A percentile compares a stretch with the other conserved stretches of the same genome.
phyloP scores from a whole-genome alignment of 2,888 invertebrate genomes.

The Pinctada fucata region DNA sequence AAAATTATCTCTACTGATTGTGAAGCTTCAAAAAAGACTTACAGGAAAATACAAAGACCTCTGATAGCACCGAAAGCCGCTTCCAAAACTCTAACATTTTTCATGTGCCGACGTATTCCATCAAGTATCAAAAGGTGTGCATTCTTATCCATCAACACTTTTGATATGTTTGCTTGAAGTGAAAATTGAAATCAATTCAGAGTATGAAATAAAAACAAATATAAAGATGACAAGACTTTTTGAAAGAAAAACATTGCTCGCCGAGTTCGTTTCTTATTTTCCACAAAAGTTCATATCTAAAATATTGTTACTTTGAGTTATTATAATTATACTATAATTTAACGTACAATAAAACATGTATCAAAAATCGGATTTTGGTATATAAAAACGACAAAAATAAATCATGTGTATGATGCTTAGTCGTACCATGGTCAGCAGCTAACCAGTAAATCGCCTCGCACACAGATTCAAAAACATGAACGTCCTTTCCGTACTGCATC shows the following conservation, averaged over 20 bases:
- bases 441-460: constrained; percentile 69
- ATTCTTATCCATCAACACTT: constrained; percentile 66
- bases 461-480: constrained; percentile 57
- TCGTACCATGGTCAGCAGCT: constrained; percentile 69
- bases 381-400: too few species aligned
- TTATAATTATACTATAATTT: neutral
- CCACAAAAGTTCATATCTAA: too few species aligned
- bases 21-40: constrained; percentile 26
- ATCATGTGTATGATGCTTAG: too few species aligned
- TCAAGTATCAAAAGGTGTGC: constrained; percentile 64
- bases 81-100: constrained; percentile 45
- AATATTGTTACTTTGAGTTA: neutral
- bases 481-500: constrained; percentile 56
- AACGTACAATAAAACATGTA: neutral
- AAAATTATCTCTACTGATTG: too few species aligned
- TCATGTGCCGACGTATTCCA: constrained; percentile 54
- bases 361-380: too few species aligned
- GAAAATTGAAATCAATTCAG: neutral
- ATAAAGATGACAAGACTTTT: too few species aligned
- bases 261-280: too few species aligned
- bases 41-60: constrained; percentile 68
- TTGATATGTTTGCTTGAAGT: constrained; percentile 57
- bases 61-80: constrained; percentile 61
- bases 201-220: neutral
- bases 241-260: too few species aligned